Evolutionary conservation across 2,113 vertebrate species (phyloP), one percentile per base, ranked within the genome.

Genomic region (Sturnira hondurensis): DNA sequence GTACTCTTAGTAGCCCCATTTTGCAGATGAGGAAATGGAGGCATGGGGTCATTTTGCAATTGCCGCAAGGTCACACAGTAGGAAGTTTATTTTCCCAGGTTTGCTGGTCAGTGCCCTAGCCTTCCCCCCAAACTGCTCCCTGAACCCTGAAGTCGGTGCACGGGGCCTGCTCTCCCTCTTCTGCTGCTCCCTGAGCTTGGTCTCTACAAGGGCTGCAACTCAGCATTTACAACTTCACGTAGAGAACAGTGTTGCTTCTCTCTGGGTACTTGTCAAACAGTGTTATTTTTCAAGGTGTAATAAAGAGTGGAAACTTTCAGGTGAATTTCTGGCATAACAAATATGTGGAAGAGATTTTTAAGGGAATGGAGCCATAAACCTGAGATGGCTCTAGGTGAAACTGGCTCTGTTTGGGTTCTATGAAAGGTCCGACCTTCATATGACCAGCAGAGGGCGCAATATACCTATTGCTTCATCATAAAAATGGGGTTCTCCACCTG

Each of bases 121-220:
- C 88, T 73, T 67, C 54, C 54, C 54, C 50, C 41, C 33, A 2
- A 3, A 10, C 36, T 70, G 70, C 19, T 20, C 14, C 41, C 16
- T 28, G 3, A 4, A 4, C 14, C 19, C 41, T 61, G 17, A 50
- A 63, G 9, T 31, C 24, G 15, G 10, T 5, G 7, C 13, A 28
- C 19, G 33, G 77, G 1, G 26, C 9, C n/a, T 3, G 19, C 41
- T 50, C 16, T 28, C 24, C 7, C 36, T 58, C 15, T 36, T 67
- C 22, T 2, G 0, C 7, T 41, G 0, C 7, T 45, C 3, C 15
- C 36, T 15, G 28, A 68, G 78, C 22, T 4, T 45, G 56, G 26
- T 41, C 61, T 93, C 56, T 38, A 26, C 63, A 91, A 38, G 1
- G 47, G 54, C 68, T 9, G 41, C 20, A 1, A 6, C 15, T 80